Evolutionary conservation across 2,888 invertebrate genomes (phyloP).

Genomic region (Ormyrus pomaceus): DNA sequence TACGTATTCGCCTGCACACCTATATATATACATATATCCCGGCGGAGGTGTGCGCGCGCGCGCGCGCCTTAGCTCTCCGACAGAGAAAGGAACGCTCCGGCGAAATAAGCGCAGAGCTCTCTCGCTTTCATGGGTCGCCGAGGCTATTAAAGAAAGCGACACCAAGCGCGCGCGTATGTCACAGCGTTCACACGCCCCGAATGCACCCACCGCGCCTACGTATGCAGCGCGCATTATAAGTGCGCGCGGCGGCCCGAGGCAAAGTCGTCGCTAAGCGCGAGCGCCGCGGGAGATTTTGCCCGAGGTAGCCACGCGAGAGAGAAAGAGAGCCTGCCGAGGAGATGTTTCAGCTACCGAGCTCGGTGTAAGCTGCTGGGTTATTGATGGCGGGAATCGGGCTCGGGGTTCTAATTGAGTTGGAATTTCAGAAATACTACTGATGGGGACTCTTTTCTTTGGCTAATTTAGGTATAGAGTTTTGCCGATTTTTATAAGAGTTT

Average conservation of each 20-base stretch:
- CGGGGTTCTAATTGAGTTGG: too few species aligned
- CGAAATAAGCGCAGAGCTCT: conserved; percentile 6
- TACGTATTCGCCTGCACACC: conserved; percentile 21
- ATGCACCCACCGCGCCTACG: conserved; percentile 56
- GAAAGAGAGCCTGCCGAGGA: background rate
- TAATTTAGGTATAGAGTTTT: too few species aligned
- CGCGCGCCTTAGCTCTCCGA: background rate
- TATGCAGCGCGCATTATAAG: conserved; percentile 49
- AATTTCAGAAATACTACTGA: too few species aligned
- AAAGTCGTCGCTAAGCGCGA: conserved; percentile 41
- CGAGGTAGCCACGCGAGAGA: background rate
- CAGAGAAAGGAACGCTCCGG: conserved; percentile 46
- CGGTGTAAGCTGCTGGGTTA: too few species aligned
- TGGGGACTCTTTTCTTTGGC: too few species aligned
- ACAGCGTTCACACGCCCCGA: conserved; percentile 75
- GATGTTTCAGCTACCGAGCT: too few species aligned
- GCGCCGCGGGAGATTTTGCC: conserved; percentile 13
- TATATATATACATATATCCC: background rate
- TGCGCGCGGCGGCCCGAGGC: conserved; percentile 21
- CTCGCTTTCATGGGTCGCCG: conserved; percentile 38
- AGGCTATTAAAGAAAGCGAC: conserved; percentile 74
- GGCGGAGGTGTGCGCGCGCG: background rate
- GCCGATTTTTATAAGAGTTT: too few species aligned
- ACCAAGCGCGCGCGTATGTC: conserved; percentile 71
- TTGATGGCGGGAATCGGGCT: too few species aligned